A percentile compares a stretch with the other conserved stretches of the same genome.
Conservation (phyloP, 2,797 vertebrate species). For the Halcyon chelicuti region DNA sequence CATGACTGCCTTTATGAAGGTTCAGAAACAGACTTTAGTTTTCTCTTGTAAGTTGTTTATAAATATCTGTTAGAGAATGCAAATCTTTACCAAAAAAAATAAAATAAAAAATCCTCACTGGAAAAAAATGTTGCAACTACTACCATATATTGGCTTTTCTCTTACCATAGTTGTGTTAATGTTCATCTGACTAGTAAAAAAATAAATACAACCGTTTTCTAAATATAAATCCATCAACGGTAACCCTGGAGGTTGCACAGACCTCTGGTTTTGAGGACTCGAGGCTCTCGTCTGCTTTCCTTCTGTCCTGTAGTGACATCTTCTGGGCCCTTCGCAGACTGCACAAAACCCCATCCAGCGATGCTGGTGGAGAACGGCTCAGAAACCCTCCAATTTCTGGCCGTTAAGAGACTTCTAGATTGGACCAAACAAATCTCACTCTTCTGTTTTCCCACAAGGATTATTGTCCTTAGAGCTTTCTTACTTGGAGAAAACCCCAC, state of each 20-base stretch:
- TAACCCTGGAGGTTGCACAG: not conserved
- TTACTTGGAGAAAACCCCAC: not conserved
- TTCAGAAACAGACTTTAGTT: constrained; percentile 17
- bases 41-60: not conserved
- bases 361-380: not conserved
- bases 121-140: not conserved
- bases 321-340: constrained; percentile 7
- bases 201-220: not conserved
- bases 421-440: not conserved
- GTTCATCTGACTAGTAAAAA: not conserved
- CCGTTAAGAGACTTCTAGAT: not conserved
- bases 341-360: not conserved
- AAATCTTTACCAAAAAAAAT: not conserved
- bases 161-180: not conserved
- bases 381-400: not conserved
- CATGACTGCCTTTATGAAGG: constrained; percentile 13
- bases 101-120: not conserved
- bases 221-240: not conserved
- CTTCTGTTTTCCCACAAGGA: not conserved
- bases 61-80: not conserved
- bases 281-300: not conserved
- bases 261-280: not conserved
- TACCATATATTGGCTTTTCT: not conserved
- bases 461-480: not conserved
- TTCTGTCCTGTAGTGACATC: constrained; percentile 45